Evolutionary conservation across 1,140 invertebrate genomes (phyloP), one percentile per base, ranked within the genome.

Genomic region (Drosophila neocordata): DNA sequence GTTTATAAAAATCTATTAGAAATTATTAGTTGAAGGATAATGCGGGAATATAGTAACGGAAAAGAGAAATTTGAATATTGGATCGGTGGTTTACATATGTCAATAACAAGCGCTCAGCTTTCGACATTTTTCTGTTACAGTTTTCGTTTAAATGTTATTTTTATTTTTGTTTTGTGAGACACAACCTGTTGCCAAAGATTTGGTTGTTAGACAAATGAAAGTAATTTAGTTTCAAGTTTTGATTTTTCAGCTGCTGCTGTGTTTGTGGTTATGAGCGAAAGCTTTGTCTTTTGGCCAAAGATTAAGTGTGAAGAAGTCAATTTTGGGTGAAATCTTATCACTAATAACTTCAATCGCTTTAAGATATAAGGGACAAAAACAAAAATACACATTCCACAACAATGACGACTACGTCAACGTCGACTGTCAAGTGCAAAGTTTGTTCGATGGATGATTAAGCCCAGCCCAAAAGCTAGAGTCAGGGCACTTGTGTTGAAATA

Each of bases 361-460:
- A n/a, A 48, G 27, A 7, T 6, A n/a, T 7, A 15, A 63, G 51
- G 5, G 2, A 63, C 22, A 52, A 63, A 56, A 58, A 13, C 9
- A 37, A 52, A 53, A 57, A 55, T 41, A 70, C 44, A 67, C 56
- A 85, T 85, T 87, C 78, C 78, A 64, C 63, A 82, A 57, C 60
- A 38, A 67, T 87, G 83, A 87, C 82, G 41, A 20, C 41, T 8
- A 20, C 18, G 15, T 48, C 8, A 8, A 9, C n/a, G 15, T 4
- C 7, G 41, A 13, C 63, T 62, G 71, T 51, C 67, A 66, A 81
- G 73, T 74, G 59, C 61, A 89, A 89, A 89, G 72, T 87, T 78
- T 85, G 77, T 77, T 81, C 78, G 57, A 79, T 85, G 53, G 53
- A 64, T 70, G 81, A 87, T 85, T 89, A 85, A 89, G 85, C 73